These are phyloP conservation scores for Diarsia rubi DNA, from an alignment of 2,888 invertebrate species.

Conservation along the genomic window DNA sequence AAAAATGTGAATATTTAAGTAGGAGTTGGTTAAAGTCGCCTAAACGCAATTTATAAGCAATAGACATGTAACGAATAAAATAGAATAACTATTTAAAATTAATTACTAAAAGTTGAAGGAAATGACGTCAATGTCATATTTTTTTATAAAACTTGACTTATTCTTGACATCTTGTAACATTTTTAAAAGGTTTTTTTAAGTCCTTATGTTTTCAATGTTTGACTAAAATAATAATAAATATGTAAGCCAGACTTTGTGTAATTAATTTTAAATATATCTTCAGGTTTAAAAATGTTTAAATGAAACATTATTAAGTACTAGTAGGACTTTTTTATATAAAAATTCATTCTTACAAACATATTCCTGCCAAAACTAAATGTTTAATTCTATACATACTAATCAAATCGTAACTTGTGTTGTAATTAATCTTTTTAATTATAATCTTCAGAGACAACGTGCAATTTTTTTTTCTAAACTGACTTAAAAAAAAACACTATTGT, in stretches of 20 bases:
- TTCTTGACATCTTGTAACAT: slow-evolving; percentile 31
- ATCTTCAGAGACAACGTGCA: slow-evolving; percentile 35
- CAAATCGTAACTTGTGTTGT: slow-evolving; percentile 31
- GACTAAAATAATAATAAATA: slow-evolving; percentile 36
- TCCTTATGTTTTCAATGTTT: slow-evolving; percentile 10
- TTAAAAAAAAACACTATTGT: neutral
- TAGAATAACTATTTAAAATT: slow-evolving; percentile 53
- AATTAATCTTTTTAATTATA: slow-evolving; percentile 6
- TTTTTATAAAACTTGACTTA: slow-evolving; percentile 27
- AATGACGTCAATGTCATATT: slow-evolving; percentile 22
- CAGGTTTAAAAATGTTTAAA: slow-evolving; percentile 36
- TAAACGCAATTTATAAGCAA: slow-evolving; percentile 78
- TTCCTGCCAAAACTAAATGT: slow-evolving; percentile 65
- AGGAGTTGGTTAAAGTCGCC: slow-evolving; percentile 65
- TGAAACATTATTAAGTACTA: slow-evolving; percentile 38
- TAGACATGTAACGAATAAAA: slow-evolving; percentile 66
- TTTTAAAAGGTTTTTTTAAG: neutral
- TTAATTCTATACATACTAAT: slow-evolving; percentile 17
- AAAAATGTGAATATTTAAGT: slow-evolving; percentile 58
- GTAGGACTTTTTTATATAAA: slow-evolving; percentile 49
- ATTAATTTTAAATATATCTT: slow-evolving; percentile 56
- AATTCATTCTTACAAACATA: slow-evolving; percentile 54
- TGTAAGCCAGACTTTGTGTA: slow-evolving; percentile 39
- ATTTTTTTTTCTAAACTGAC: slow-evolving; percentile 21
- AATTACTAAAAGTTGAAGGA: slow-evolving; percentile 42